Evolutionary conservation across 1,140 invertebrate species (phyloP).

Genomic region (Drosophila sucinea): DNA sequence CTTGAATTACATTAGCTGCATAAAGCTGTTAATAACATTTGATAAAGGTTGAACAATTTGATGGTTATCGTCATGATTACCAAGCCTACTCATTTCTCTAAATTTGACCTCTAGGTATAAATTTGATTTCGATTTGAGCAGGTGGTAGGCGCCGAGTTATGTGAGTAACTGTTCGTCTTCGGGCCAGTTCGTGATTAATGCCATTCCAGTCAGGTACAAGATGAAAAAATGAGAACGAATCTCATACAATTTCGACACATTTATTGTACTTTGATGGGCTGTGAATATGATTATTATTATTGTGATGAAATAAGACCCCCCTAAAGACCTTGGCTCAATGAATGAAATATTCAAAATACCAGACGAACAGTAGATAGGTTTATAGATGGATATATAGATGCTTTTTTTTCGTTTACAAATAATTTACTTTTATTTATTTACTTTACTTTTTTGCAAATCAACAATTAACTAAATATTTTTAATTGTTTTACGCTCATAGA

Average conservation of each 20-base stretch:
- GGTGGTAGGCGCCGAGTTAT: constrained; percentile 11
- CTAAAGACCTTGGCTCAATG: constrained; percentile 53
- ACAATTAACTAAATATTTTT: constrained; percentile 70
- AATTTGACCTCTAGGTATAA: too few species aligned
- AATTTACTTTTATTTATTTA: constrained; percentile 77
- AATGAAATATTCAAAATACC: constrained; percentile 55
- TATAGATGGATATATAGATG: neutral
- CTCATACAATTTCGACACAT: constrained; percentile 65
- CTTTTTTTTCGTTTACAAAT: constrained; percentile 66
- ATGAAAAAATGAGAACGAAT: constrained; percentile 73
- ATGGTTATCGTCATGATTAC: too few species aligned
- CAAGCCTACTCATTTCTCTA: too few species aligned
- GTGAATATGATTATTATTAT: constrained; percentile 67
- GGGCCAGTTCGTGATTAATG: constrained; percentile 67
- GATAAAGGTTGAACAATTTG: too few species aligned
- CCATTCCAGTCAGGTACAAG: constrained; percentile 33
- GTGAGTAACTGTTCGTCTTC: constrained; percentile 23
- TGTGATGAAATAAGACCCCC: constrained; percentile 52
- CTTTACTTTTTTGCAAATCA: constrained; percentile 60
- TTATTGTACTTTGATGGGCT: constrained; percentile 70
- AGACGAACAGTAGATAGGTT: constrained; percentile 18
- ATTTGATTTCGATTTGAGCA: constrained; percentile 18
- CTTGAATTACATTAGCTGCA: too few species aligned
- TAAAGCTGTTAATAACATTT: too few species aligned
- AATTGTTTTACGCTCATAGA: constrained; percentile 50